Evolutionary conservation across 2,888 invertebrate species (phyloP), one percentile per base, ranked within the genome.

Genomic region (Eupithecia tripunctaria): DNA sequence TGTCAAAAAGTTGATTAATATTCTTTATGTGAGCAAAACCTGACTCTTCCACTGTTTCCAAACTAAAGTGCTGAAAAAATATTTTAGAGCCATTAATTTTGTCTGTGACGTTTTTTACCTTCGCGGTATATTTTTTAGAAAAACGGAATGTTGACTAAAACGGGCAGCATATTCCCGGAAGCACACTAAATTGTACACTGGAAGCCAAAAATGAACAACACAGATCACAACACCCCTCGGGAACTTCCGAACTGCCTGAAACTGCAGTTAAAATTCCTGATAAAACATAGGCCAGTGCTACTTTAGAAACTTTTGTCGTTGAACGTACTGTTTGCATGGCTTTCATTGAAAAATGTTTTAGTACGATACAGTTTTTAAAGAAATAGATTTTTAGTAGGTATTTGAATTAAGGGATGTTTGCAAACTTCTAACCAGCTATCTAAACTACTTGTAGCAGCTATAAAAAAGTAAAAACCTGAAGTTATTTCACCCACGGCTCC

Each of bases 251-350:
- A 67, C 25, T 59, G 71, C 72, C 78, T 80, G 77, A 81, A 82
- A 81, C 75, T 78, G 76, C 71, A 68, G 73, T 74, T 69, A 62
- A 79, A 73, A 71, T 73, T 32, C 29, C 59, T 67, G 62, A 74
- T 74, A 74, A 71, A 69, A 67, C 62, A 51, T 51, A 41, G 67
- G 5, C 38, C 36, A 59, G 51, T 47, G 70, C 29, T 25, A 60
- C 56, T 68, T 47, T 51, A 60, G 47, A 43, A 71, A 71, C 68
- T 74, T 68, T 68, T 66, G 29, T 56, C 66, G 25, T 74, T 66
- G 66, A 63, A 25, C 64, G 67, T 75, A 69, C 63, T 25, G 21
- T 25, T 36, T 25, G 25, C 14, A 36, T 14, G 12, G 21, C 38
- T 29, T 18, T 60, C 8, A 60, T 25, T 59, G 25, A 27, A 51